A percentile compares a stretch with the other conserved stretches of the same genome.
Conservation (phyloP, 2,888 invertebrate species). For the Actias luna region DNA sequence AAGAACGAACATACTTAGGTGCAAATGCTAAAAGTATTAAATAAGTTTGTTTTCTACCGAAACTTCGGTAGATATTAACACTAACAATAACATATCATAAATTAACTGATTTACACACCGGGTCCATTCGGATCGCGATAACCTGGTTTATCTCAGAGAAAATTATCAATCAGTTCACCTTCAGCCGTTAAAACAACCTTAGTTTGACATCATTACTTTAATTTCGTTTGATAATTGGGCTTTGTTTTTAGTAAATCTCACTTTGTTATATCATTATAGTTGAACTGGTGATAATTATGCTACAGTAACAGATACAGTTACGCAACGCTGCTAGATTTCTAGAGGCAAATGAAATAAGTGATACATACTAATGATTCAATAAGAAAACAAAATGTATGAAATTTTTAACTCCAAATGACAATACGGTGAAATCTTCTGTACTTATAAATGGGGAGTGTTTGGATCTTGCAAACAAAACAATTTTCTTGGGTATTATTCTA, state of each 20-base stretch:
- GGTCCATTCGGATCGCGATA: background rate
- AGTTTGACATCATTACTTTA: background rate
- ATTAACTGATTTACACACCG: background rate
- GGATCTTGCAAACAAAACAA: too few relatives aligned
- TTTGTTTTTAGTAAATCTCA: background rate
- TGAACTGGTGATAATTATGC: background rate
- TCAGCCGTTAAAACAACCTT: slow-evolving; percentile 5
- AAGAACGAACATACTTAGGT: background rate
- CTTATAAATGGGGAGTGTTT: too few relatives aligned
- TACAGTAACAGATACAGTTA: background rate
- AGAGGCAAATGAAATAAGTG: too few relatives aligned
- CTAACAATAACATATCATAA: slow-evolving; percentile 1
- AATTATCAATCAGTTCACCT: slow-evolving; percentile 11
- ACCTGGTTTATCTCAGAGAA: slow-evolving; percentile 12
- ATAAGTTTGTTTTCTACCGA: background rate
- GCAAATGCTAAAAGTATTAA: background rate
- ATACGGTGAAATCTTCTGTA: too few relatives aligned
- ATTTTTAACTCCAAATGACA: too few relatives aligned
- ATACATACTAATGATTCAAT: too few relatives aligned
- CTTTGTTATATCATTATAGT: background rate
- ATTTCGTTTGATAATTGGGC: background rate
- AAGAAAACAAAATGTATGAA: too few relatives aligned
- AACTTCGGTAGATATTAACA: background rate
- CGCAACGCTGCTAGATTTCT: too few relatives aligned
- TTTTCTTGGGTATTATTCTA: too few relatives aligned